These are phyloP conservation scores for Rattus rattus DNA, from an alignment of 2,113 vertebrate species.

Conservation along the genomic window DNA sequence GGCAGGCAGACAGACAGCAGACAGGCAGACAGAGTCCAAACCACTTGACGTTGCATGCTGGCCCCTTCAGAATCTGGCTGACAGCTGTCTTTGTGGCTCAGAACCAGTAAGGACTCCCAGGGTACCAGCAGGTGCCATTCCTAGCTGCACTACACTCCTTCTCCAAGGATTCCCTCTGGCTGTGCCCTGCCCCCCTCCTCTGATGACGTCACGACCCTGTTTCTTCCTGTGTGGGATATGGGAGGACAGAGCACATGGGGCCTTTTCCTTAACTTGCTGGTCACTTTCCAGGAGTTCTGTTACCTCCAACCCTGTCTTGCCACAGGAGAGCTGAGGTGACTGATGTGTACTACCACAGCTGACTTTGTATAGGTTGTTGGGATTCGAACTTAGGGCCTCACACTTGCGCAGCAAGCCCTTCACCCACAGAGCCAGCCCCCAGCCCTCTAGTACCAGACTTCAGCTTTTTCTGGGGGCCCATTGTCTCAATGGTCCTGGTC, in stretches of 20 bases:
- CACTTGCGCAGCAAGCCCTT: background rate
- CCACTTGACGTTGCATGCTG: background rate
- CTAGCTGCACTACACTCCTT: background rate
- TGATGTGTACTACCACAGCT: background rate
- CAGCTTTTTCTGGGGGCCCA: no score
- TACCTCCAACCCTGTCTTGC: no score
- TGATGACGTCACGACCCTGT: background rate
- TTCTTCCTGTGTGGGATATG: background rate
- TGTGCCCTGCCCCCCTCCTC: background rate
- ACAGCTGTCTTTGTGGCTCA: background rate
- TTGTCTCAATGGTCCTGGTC: background rate
- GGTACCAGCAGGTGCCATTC: background rate
- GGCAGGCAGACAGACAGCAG: no score
- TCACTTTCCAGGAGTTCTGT: background rate
- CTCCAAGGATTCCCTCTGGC: background rate
- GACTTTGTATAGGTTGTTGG: background rate
- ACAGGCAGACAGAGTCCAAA: background rate
- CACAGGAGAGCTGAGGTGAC: background rate
- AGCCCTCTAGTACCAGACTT: background rate
- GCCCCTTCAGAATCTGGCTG: background rate
- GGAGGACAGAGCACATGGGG: background rate
- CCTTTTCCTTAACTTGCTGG: background rate
- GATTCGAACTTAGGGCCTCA: background rate
- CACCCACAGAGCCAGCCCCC: background rate
- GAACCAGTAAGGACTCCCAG: fast-evolving